Evolutionary conservation across 2,888 invertebrate genomes (phyloP).

Genomic region (Caprella mutica): DNA sequence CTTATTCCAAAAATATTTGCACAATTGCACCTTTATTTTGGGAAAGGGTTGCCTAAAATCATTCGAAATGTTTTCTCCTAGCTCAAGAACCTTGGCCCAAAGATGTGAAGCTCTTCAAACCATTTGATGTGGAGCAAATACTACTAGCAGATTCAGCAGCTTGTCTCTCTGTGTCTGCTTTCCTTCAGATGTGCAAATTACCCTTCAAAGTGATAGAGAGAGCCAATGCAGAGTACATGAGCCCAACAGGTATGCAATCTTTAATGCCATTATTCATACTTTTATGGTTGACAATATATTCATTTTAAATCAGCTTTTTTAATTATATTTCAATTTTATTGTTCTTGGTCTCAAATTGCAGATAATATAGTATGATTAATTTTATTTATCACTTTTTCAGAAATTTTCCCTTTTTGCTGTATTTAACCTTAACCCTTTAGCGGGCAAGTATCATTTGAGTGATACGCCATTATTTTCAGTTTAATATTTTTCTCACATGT

Average conservation of each 20-base stretch:
- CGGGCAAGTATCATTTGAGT: too few species aligned
- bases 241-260: constrained; percentile 56
- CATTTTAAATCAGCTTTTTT: too few species aligned
- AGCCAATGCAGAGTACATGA: constrained; percentile 92
- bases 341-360: too few species aligned
- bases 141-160: constrained; percentile 86
- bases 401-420: too few species aligned
- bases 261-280: not conserved
- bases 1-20: too few species aligned
- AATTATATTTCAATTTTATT: too few species aligned
- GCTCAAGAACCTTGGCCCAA: constrained; percentile 84
- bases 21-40: not conserved
- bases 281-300: too few species aligned
- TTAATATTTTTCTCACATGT: too few species aligned
- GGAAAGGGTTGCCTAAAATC: not conserved
- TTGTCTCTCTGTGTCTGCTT: constrained; percentile 83
- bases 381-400: too few species aligned
- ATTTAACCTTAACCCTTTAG: too few species aligned
- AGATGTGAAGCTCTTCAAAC: constrained; percentile 73
- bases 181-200: constrained; percentile 68
- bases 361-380: too few species aligned
- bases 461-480: too few species aligned
- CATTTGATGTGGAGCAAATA: constrained; percentile 86
- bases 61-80: constrained; percentile 39
- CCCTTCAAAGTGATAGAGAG: constrained; percentile 44